phyloP scores from a whole-genome alignment of 2,113 vertebrate species.

The Empidonax alnorum region DNA sequence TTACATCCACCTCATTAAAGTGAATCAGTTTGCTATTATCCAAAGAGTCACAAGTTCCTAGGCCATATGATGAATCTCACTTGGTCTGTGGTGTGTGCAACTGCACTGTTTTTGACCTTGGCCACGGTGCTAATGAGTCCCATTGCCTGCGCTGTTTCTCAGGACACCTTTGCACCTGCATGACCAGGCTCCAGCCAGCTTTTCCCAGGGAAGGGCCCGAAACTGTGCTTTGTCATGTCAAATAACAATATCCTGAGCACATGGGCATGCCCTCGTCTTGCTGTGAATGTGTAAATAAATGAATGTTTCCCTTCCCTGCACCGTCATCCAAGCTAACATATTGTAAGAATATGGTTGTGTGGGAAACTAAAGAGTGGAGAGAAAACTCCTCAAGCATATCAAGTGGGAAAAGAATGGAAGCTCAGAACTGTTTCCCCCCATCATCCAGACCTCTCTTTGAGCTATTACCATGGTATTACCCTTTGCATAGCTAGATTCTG shows the following conservation, averaged over 20 bases:
- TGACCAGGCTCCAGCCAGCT: not conserved
- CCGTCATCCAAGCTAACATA: not conserved
- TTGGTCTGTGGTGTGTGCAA: conserved; percentile 11
- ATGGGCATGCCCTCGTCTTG: not conserved
- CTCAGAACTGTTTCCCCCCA: not conserved
- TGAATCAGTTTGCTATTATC: conserved; percentile 53
- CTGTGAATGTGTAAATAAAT: conserved; percentile 1
- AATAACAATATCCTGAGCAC: not conserved
- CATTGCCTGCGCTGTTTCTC: conserved; percentile 1
- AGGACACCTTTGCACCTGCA: conserved; percentile 48
- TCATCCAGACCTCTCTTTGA: not conserved
- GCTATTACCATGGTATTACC: not conserved
- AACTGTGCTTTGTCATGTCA: not conserved
- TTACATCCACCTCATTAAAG: conserved; percentile 71
- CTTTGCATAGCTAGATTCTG: not conserved
- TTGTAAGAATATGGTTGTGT: not conserved
- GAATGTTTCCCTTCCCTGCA: not conserved
- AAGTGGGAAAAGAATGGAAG: not conserved
- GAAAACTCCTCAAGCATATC: not conserved
- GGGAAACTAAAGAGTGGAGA: not conserved
- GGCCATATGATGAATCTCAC: conserved; percentile 29
- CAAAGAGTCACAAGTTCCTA: conserved; percentile 26
- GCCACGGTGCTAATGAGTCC: not conserved
- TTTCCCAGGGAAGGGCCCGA: not conserved
- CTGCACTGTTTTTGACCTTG: conserved; percentile 51